Conservation (phyloP, 1,140 invertebrate species). For the Acromyrmex echinatior region DNA sequence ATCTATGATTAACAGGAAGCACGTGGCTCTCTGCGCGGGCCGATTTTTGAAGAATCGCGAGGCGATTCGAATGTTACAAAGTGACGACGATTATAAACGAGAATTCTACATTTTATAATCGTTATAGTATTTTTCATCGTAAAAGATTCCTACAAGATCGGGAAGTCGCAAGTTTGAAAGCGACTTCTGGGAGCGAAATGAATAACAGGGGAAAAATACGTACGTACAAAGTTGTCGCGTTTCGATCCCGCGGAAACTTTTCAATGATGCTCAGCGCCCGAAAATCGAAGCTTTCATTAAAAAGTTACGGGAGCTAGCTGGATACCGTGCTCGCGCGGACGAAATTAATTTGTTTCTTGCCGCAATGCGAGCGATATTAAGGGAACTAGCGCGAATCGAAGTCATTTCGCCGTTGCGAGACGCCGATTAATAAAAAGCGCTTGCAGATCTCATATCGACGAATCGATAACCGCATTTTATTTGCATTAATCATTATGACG, state of each 20-base stretch:
- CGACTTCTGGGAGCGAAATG: background rate
- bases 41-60: background rate
- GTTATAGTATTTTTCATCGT: background rate
- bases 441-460: constrained; percentile 45
- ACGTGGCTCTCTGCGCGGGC: background rate
- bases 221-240: constrained; percentile 19
- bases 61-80: background rate
- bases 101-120: constrained; percentile 14
- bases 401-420: constrained; percentile 40
- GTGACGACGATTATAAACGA: background rate
- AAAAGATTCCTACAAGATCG: background rate
- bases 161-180: background rate
- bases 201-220: constrained; percentile 23
- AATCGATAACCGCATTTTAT: constrained; percentile 49
- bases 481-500: constrained; percentile 50
- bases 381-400: constrained; percentile 8
- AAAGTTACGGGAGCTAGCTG: constrained; percentile 42
- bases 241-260: constrained; percentile 28
- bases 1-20: constrained; percentile 27
- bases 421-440: constrained; percentile 56
- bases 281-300: constrained; percentile 64
- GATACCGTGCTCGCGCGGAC: constrained; percentile 5
- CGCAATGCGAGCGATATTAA: constrained; percentile 60
- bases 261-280: constrained; percentile 39
- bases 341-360: constrained; percentile 64